Evolutionary conservation across 2,113 vertebrate species (phyloP).

Genomic region (Callaeas wilsoni): DNA sequence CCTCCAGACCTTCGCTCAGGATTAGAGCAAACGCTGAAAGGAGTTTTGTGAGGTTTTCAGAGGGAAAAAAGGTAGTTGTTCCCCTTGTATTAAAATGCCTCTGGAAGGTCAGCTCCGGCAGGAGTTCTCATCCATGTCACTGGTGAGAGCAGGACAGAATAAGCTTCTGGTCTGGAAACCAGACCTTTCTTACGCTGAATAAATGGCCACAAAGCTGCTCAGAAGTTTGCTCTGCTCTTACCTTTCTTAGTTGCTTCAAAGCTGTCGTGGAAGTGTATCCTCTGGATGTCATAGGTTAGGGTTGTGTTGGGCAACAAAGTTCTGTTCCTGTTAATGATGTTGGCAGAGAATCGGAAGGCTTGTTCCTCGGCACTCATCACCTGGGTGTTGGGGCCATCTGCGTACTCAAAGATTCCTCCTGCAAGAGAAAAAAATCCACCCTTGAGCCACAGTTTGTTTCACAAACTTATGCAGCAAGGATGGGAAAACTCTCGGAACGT

Average conservation of each 20-base stretch:
- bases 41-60: neutral
- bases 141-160: neutral
- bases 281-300: conserved; percentile 97
- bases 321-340: conserved; percentile 97
- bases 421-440: conserved; percentile 42
- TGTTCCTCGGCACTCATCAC: conserved; percentile 93
- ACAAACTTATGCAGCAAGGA: accelerated
- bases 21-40: neutral
- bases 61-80: neutral
- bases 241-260: conserved; percentile 99
- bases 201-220: neutral
- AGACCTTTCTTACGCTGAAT: neutral
- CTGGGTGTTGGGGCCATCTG: conserved; percentile 86
- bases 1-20: neutral
- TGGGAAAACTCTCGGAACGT: accelerated
- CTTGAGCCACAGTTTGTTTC: neutral
- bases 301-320: conserved; percentile 97
- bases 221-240: conserved; percentile 59
- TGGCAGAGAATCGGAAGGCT: conserved; percentile 97
- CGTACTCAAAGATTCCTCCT: conserved; percentile 98
- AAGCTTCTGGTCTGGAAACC: neutral
- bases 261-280: conserved; percentile 99
- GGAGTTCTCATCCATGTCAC: neutral
- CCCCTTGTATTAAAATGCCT: neutral
- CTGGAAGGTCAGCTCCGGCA: neutral